Evolutionary conservation across 2,113 vertebrate genomes (phyloP), one percentile per base, ranked within the genome.

Genomic region (Phrynosoma blainvillii): DNA sequence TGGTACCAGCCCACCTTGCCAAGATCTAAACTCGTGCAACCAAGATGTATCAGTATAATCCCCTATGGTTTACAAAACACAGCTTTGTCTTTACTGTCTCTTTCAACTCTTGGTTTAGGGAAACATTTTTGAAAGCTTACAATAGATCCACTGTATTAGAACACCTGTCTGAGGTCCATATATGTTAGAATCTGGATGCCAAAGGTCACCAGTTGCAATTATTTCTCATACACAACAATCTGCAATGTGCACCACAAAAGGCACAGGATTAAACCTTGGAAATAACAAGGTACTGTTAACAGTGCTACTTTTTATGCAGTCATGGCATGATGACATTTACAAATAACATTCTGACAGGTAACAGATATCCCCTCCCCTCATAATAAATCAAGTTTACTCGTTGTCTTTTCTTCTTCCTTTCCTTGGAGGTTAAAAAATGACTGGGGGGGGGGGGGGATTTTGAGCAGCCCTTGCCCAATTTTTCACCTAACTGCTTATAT

Each of bases 151-250:
- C 32, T 87, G 56, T 82, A 65, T 62, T 65, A 71, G 62, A 68
- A 47, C 86, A 86, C 76, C 85, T 70, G 47, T 65, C 16, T 65
- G 86, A 79, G 70, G 21, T 65, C 32, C 54, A 12, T 30, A 73
- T 73, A 21, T 21, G 59, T 30, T 52, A 81, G 54, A 62, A 12
- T 23, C 11, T 47, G 30, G 32, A 66, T 62, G 12, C 27, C 79
- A 82, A 81, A 87, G 78, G 52, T 75, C 79, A 82, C n/a, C 70
- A 30, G 11, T 47, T 68, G 40, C 56, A 87, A 82, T 87, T 82
- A 52, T 75, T 75, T 47, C 42, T 75, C 47, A 30, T 79, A 68
- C 21, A 21, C 40, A 86, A 32, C 79, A 86, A 36, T 65, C 65
- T 56, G 85, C n/a, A 16, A 68, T 30, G 30, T 70, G 30, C 5